Base-by-base conservation (phyloP, 2,888 invertebrate species). In the Cephus runcator region DNA sequence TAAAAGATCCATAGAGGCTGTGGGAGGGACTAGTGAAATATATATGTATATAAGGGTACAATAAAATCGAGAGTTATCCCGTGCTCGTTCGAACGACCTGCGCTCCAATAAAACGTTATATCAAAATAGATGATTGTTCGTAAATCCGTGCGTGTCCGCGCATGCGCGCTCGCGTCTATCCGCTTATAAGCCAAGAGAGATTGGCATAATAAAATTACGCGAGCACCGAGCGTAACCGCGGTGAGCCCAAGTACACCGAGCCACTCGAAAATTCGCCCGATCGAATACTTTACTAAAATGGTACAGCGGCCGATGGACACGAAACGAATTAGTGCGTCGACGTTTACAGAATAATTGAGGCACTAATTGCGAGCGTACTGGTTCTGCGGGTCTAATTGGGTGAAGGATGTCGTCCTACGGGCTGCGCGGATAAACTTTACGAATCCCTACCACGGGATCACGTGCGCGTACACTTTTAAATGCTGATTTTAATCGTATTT, bases 401-500 rank as follows among this genome's bases (percentile, higher is more conserved):
- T 56, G 56, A 56, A 56, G 56, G 56, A 56, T 56, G 56, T 56
- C 56, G 56, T 56, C 56, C 56, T 56, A 15, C 56, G 15, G 56
- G 56, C 23, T 56, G 56, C 56, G 56, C 40, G 40, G 4, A 40
- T 40, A 40, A 23, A 23, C 56, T 56, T 56, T 23, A 9, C 56
- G 56, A 56, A 56, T 56, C 23, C 23, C 15, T 23, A 2, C 56
- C 0, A 15, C 1, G 56, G 9, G 56, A 56, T 56, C 56, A 56
- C 56, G 56, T 56, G 56, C 56, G 56, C 23, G 56, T 23, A 23
- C 23, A 56, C 56, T 56, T 56, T 56, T 56, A 34, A 34, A 30
- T 34, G 74, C 73, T 80, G 83, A 83, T 83, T 83, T 82, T 82
- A 85, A 83, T 83, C 80, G 79, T 80, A 74, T 81, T 82, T 80